phyloP scores from a whole-genome alignment of 2,888 invertebrate species.

The Agriopis marginaria region DNA sequence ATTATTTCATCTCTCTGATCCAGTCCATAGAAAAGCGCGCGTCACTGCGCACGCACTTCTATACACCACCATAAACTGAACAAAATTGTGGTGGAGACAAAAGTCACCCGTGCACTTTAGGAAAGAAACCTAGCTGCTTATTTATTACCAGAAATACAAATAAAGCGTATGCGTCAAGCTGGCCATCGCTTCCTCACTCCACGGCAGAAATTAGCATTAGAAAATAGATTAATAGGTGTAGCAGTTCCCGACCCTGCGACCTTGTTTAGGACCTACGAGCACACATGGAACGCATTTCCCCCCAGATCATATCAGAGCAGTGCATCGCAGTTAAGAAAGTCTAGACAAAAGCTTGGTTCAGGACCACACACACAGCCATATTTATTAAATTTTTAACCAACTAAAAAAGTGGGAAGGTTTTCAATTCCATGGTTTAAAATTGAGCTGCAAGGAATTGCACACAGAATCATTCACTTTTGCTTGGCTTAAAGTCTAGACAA shows the following conservation, averaged over 20 bases:
- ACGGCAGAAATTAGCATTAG: slow-evolving; percentile 42
- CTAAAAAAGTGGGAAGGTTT: too few species aligned
- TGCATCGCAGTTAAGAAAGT: slow-evolving; percentile 6
- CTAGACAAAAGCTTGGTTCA: neutral
- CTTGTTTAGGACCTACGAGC: slow-evolving; percentile 63
- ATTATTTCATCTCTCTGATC: too few species aligned
- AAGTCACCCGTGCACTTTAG: neutral
- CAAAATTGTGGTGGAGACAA: too few species aligned
- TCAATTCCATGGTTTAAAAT: too few species aligned
- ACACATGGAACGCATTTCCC: slow-evolving; percentile 68
- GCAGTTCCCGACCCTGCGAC: slow-evolving; percentile 57
- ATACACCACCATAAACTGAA: too few species aligned
- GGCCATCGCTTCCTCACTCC: slow-evolving; percentile 28
- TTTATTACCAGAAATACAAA: slow-evolving; percentile 8
- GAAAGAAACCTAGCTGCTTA: neutral
- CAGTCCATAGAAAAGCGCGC: too few species aligned
- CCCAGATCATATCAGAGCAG: slow-evolving; percentile 49
- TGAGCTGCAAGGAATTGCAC: slow-evolving; percentile 36
- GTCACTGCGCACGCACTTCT: too few species aligned
- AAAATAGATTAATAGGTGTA: slow-evolving; percentile 47
- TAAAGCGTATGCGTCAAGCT: slow-evolving; percentile 22
- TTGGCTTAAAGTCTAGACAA: neutral
- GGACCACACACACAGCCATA: neutral
- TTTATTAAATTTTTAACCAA: too few species aligned
- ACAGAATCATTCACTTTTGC: slow-evolving; percentile 35